These are phyloP conservation scores for Scytalopus superciliaris DNA, from an alignment of 2,113 vertebrate genomes.

Conservation along the genomic window DNA sequence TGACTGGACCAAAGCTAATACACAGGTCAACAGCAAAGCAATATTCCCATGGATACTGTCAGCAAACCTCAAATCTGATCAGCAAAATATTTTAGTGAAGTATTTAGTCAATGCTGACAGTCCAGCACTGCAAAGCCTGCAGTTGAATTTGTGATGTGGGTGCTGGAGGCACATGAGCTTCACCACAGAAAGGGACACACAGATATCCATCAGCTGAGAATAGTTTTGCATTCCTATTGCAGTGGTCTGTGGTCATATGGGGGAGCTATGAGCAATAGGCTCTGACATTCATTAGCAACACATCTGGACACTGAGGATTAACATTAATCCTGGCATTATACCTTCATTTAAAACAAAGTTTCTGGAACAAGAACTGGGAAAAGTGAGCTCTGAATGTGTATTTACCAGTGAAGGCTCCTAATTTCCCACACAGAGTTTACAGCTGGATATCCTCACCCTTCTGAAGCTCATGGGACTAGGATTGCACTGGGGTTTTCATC, in stretches of 20 bases:
- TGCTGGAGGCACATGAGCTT: background rate
- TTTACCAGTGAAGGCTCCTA: background rate
- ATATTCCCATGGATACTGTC: background rate
- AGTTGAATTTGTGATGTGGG: background rate
- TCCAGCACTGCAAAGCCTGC: background rate
- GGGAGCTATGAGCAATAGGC: background rate
- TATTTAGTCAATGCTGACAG: background rate
- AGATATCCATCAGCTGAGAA: background rate
- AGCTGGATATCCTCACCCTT: background rate
- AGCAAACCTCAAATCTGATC: background rate
- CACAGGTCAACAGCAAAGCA: background rate
- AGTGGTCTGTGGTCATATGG: rapidly evolving
- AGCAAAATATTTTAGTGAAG: background rate
- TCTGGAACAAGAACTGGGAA: background rate
- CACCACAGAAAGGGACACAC: background rate
- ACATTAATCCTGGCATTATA: background rate
- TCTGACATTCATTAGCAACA: background rate
- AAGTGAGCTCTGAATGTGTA: background rate
- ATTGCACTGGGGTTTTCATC: background rate
- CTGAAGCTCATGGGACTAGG: rapidly evolving
- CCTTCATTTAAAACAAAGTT: background rate
- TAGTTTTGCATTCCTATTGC: background rate
- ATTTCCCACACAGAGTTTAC: background rate
- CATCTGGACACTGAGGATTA: background rate
- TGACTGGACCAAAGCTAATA: background rate